A percentile compares a stretch with the other conserved stretches of the same genome.
These are phyloP conservation scores for Antennarius maculatus DNA, from an alignment of 2,797 vertebrate genomes.

Conservation along the genomic window DNA sequence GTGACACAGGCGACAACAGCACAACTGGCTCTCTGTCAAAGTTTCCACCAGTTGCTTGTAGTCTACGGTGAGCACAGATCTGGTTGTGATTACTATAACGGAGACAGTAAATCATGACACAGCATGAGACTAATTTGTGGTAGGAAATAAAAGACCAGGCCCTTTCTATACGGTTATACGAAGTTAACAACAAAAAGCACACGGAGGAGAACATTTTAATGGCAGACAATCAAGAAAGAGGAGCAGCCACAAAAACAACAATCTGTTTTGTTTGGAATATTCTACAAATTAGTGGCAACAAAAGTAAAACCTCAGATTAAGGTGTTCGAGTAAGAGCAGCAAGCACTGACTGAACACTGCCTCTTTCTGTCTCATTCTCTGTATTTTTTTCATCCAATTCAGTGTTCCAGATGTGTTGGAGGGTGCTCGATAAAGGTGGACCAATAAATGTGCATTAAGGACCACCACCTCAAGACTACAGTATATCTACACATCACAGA, in stretches of 20 bases:
- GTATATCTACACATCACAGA: neutral
- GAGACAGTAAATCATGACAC: slow-evolving; percentile 84
- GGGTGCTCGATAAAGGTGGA: neutral
- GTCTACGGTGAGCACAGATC: slow-evolving; percentile 68
- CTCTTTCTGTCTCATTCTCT: no score
- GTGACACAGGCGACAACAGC: slow-evolving; percentile 69
- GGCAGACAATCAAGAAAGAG: slow-evolving; percentile 34
- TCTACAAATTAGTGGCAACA: slow-evolving; percentile 26
- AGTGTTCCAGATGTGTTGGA: neutral
- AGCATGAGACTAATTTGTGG: slow-evolving; percentile 84
- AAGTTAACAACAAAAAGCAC: slow-evolving; percentile 76
- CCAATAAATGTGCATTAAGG: neutral
- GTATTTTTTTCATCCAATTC: neutral
- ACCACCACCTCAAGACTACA: neutral
- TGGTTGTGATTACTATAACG: slow-evolving; percentile 84
- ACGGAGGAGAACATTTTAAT: slow-evolving; percentile 44
- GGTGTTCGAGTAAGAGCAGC: slow-evolving; percentile 1
- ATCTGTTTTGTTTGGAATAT: slow-evolving; percentile 21
- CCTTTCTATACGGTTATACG: slow-evolving; percentile 75
- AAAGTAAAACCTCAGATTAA: slow-evolving; percentile 5
- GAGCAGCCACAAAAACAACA: slow-evolving; percentile 28
- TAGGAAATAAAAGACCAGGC: slow-evolving; percentile 57
- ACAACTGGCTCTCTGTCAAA: slow-evolving; percentile 74
- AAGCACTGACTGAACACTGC: slow-evolving; percentile 9
- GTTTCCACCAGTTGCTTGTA: slow-evolving; percentile 68